Percentiles rank a stretch among this genome's conserved stretches.
phyloP scores from a whole-genome alignment of 2,888 invertebrate genomes.

The Alcis repandata region DNA sequence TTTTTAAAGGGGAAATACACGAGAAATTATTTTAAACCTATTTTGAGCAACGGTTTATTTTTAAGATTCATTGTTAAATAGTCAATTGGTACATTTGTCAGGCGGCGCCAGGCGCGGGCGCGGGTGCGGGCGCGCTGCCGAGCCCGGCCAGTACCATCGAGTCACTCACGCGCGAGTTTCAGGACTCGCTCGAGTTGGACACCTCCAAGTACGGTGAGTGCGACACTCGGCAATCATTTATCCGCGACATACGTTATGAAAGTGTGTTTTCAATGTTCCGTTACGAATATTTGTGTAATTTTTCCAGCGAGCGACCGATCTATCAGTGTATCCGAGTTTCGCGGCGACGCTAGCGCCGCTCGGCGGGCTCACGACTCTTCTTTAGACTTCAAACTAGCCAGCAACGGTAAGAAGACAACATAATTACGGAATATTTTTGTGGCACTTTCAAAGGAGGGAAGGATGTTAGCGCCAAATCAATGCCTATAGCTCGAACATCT shows the following conservation, averaged over 20 bases:
- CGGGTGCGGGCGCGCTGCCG: conserved; percentile 81
- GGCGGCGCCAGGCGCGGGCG: conserved; percentile 70
- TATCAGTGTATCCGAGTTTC: conserved; percentile 56
- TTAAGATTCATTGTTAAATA: no score
- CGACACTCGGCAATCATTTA: no score
- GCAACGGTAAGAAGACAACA: conserved; percentile 78
- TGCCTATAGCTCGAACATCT: not conserved
- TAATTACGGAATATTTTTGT: not conserved
- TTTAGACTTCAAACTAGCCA: conserved; percentile 87
- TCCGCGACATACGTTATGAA: no score
- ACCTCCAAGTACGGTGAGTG: conserved; percentile 72
- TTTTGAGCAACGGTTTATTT: no score
- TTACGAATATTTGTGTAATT: not conserved
- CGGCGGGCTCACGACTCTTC: conserved; percentile 49
- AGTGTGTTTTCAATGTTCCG: no score
- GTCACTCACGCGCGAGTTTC: conserved; percentile 92
- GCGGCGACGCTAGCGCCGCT: conserved; percentile 55
- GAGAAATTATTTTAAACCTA: no score
- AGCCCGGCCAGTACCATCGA: conserved; percentile 93
- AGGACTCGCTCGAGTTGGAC: conserved; percentile 90
- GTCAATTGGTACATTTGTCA: no score
- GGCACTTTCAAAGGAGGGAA: not conserved
- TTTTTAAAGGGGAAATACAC: no score
- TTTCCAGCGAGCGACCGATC: conserved; percentile 45
- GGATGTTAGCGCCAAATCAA: not conserved